Evolutionary conservation across 2,113 vertebrate genomes (phyloP), one percentile per base, ranked within the genome.

Genomic region (Picathartes gymnocephalus): DNA sequence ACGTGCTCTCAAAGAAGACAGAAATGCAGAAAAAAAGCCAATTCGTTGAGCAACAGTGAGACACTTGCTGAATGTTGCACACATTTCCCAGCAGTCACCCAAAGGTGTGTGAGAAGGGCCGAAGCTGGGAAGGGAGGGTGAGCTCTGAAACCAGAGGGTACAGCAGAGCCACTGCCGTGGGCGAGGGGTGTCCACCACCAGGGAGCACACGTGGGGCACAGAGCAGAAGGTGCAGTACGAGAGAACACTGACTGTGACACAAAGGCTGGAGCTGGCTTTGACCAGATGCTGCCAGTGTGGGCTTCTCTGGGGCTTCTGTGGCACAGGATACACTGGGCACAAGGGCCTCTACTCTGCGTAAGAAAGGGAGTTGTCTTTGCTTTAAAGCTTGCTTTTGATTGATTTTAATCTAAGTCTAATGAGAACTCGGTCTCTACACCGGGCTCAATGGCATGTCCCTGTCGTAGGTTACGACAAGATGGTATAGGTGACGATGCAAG

Each of bases 31-130:
- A 79, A 69, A 33, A 70, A 44, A 14, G 5, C 3, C 47, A 39
- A 1, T 54, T 62, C 3, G 12, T 5, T 21, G 28, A 45, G 18
- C 13, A n/a, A 8, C 40, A 74, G 51, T 11, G n/a, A 27, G 54
- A 47, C 0, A 1, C 31, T 66, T 0, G 3, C 31, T 7, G 25
- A 28, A 15, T 11, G 10, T 13, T 16, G 20, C 45, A 16, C 5
- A 7, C 5, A 7, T n/a, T 70, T 72, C 24, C 19, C 23, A 27
- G 23, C 0, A 2, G 47, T 18, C 51, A 20, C 28, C 14, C 25
- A 21, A n/a, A 11, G 0, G 1, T 4, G 6, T 2, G 35, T 0
- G 5, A 31, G 88, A 28, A 23, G 35, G 13, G 44, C n/a, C 0
- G 4, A 13, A 12, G 24, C 15, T 2, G 11, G 53, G 54, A 19